phyloP scores from a whole-genome alignment of 92 coral and sea anemone species.

The Galaxea fascicularis region DNA sequence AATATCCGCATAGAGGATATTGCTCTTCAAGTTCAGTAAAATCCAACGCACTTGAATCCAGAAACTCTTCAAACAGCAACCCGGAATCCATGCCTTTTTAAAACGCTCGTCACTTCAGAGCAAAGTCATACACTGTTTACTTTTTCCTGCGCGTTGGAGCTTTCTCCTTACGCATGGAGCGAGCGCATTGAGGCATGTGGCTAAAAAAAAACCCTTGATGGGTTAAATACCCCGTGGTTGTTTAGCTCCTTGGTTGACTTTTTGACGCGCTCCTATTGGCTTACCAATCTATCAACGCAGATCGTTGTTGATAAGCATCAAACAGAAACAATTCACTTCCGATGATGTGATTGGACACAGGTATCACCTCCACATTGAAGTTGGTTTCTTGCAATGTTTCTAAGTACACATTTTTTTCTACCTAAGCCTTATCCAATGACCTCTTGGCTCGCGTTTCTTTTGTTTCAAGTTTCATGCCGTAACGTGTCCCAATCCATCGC shows the following conservation, averaged over 20 bases:
- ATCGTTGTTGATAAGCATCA: conserved; percentile 42
- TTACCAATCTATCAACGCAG: conserved; percentile 25
- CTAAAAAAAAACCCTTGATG: background rate
- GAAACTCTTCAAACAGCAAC: conserved; percentile 72
- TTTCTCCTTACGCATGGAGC: background rate
- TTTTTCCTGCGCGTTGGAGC: conserved; percentile 7
- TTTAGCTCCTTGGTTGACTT: background rate
- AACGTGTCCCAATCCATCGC: conserved; percentile 8
- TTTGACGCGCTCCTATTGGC: conserved; percentile 49
- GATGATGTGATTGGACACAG: conserved; percentile 43
- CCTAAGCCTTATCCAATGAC: conserved; percentile 40
- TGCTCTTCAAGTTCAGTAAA: conserved; percentile 54
- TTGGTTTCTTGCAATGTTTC: conserved; percentile 1
- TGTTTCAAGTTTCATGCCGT: conserved; percentile 26
- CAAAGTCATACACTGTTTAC: background rate
- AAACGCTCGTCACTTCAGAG: conserved; percentile 21
- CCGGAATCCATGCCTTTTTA: conserved; percentile 69
- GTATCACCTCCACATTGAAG: background rate
- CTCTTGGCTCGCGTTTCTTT: conserved; percentile 33
- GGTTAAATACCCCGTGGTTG: conserved; percentile 40
- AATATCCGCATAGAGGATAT: conserved; percentile 52
- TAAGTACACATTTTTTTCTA: conserved; percentile 36
- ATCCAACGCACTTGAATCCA: conserved; percentile 63
- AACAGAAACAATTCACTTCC: conserved; percentile 51
- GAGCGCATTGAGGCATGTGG: conserved; percentile 31